Conservation (phyloP, 2,797 vertebrate species). For the Enteromius thamalakanensis region DNA sequence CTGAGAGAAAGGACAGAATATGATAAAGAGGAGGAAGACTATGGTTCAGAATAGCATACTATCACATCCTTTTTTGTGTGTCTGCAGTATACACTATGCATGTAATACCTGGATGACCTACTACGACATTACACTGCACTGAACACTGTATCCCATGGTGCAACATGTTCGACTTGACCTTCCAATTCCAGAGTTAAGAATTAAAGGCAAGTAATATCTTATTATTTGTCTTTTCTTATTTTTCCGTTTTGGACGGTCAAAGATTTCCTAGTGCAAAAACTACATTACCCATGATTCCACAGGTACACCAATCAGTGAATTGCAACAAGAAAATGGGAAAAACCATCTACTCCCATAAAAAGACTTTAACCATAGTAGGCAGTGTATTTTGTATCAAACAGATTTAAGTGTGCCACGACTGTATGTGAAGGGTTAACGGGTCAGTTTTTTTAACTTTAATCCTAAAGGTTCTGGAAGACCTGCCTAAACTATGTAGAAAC, state of each 20-base stretch:
- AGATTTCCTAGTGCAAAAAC: not conserved
- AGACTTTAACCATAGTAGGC: not conserved
- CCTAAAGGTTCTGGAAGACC: not conserved
- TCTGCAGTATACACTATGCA: not conserved
- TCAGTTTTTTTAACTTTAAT: not conserved
- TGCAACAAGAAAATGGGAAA: not conserved
- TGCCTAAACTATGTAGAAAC: not conserved
- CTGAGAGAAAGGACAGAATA: conserved; percentile 17
- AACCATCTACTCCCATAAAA: not conserved
- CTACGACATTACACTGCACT: not conserved
- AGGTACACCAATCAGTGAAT: not conserved
- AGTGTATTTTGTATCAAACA: not conserved
- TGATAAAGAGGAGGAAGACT: conserved; percentile 15
- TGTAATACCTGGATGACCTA: not conserved
- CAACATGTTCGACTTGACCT: not conserved
- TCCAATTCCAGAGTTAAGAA: not conserved
- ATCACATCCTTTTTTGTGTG: not conserved
- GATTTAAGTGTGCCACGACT: not conserved
- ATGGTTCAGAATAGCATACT: not conserved
- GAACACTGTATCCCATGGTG: not conserved
- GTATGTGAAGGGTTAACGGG: not conserved
- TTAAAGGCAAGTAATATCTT: not conserved
- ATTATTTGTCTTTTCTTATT: not conserved
- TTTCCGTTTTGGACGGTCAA: not conserved
- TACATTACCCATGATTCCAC: not conserved